Conservation (phyloP, 2,113 vertebrate genomes). For the Glaucomys volans region DNA sequence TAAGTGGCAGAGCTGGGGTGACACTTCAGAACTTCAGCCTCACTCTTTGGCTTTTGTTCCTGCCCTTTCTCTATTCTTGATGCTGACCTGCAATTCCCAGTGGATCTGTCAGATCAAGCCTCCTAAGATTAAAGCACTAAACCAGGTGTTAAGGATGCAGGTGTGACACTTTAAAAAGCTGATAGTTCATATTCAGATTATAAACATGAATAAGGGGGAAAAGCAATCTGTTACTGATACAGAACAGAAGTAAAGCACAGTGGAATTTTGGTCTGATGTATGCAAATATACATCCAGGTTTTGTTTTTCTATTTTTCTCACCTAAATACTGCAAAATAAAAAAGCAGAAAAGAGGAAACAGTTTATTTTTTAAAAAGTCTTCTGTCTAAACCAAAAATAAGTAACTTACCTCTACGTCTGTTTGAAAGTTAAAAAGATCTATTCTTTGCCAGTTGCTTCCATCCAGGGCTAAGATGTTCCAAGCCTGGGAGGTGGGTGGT, state of each 20-base stretch:
- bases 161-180: background rate
- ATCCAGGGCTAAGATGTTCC: constrained; percentile 97
- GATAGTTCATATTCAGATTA: background rate
- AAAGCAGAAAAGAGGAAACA: background rate
- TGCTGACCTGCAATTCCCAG: background rate
- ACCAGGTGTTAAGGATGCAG: background rate
- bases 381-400: background rate
- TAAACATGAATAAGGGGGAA: background rate
- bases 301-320: background rate
- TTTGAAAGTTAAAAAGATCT: constrained; percentile 98
- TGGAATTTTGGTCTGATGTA: background rate
- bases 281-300: background rate
- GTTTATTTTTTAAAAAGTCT: background rate
- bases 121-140: background rate
- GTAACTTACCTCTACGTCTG: constrained; percentile 95
- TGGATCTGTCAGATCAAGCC: background rate
- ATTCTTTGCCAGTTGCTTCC: constrained; percentile 99
- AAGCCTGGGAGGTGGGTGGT: constrained; percentile 87
- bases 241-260: background rate
- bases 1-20: background rate
- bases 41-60: background rate
- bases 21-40: background rate
- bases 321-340: constrained; percentile 21
- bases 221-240: background rate
- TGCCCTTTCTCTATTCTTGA: background rate